Evolutionary conservation across 2,888 invertebrate genomes (phyloP).

Genomic region (Polylopha cassiicola): DNA sequence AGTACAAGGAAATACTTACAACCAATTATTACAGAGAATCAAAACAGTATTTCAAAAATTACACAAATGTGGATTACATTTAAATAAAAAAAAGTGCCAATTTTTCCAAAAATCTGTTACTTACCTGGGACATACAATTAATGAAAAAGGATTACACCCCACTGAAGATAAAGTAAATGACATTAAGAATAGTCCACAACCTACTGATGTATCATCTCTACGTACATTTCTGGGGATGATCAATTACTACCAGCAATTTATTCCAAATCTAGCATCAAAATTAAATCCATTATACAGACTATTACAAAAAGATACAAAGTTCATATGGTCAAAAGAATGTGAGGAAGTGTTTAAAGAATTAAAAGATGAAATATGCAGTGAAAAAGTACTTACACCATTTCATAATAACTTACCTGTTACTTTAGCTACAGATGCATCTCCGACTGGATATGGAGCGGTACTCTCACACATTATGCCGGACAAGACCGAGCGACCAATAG

Average conservation of each 20-base stretch:
- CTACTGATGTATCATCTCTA: constrained; percentile 17
- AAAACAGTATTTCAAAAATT: neutral
- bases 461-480: constrained; percentile 32
- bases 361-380: constrained; percentile 29
- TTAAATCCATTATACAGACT: constrained; percentile 26
- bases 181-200: constrained; percentile 3
- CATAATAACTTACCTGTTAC: constrained; percentile 30
- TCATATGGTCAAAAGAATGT: constrained; percentile 21
- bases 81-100: constrained; percentile 26
- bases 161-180: too few relatives aligned
- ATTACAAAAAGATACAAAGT: constrained; percentile 19
- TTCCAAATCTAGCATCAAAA: constrained; percentile 28
- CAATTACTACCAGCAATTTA: constrained; percentile 34
- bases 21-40: neutral
- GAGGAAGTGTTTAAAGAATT: constrained; percentile 18
- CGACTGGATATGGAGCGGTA: constrained; percentile 37
- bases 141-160: constrained; percentile 20
- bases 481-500: constrained; percentile 39
- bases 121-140: constrained; percentile 24
- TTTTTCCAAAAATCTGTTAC: constrained; percentile 25
- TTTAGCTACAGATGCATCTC: constrained; percentile 41
- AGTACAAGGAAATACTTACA: neutral
- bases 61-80: constrained; percentile 5
- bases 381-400: constrained; percentile 29
- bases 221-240: constrained; percentile 25